Evolutionary conservation across 2,888 invertebrate species (phyloP).

Genomic region (Abscondita cerata): DNA sequence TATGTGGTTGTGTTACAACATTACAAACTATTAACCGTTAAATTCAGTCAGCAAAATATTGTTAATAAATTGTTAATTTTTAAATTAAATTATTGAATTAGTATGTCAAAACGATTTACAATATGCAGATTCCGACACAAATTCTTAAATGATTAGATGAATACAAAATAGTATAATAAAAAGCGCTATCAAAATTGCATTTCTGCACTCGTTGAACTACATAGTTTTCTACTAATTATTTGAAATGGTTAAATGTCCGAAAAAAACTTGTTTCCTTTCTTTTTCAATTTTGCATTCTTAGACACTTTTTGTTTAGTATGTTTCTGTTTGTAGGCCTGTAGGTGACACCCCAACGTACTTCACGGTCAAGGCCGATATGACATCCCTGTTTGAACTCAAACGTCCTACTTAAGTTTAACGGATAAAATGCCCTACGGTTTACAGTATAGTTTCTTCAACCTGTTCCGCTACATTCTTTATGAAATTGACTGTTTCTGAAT

Average conservation of each 20-base stretch:
- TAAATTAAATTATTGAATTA: background rate
- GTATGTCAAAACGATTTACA: conserved; percentile 2
- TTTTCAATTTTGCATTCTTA: too few relatives aligned
- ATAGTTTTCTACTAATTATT: too few relatives aligned
- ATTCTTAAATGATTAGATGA: background rate
- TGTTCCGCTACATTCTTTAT: conserved; percentile 18
- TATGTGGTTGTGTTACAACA: too few relatives aligned
- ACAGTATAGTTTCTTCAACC: conserved; percentile 13
- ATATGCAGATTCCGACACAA: background rate
- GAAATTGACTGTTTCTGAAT: conserved; percentile 10
- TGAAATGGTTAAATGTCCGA: too few relatives aligned
- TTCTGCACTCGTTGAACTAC: too few relatives aligned
- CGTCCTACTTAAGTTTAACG: conserved; percentile 38
- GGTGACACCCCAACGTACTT: conserved; percentile 34
- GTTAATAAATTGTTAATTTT: too few relatives aligned
- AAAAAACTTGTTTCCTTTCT: too few relatives aligned
- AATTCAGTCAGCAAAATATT: too few relatives aligned
- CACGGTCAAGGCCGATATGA: conserved; percentile 40
- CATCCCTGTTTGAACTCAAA: conserved; percentile 33
- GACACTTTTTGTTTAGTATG: too few relatives aligned
- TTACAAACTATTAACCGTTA: too few relatives aligned
- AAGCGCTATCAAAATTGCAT: too few relatives aligned
- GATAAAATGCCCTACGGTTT: conserved; percentile 35
- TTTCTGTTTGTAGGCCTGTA: conserved; percentile 38
- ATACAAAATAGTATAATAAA: too few relatives aligned